Evolutionary conservation across 2,888 invertebrate genomes (phyloP), one percentile per base, ranked within the genome.

Genomic region (Eristalis pertinax): DNA sequence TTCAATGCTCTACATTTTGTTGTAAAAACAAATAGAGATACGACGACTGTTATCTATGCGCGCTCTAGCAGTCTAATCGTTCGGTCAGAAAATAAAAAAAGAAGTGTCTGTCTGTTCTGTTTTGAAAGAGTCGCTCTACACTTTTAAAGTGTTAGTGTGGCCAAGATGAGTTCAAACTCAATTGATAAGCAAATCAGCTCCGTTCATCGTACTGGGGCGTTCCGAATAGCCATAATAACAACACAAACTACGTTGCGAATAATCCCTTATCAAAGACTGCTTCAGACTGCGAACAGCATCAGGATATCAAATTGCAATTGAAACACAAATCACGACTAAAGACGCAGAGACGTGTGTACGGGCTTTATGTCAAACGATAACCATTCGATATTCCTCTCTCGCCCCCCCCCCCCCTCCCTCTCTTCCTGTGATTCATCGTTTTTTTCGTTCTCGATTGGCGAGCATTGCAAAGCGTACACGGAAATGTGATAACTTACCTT

Each of bases 401-500:
- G 13, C n/a, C n/a, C n/a, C n/a, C n/a, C n/a, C n/a, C n/a, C n/a
- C n/a, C n/a, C n/a, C n/a, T n/a, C n/a, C n/a, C n/a, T n/a, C n/a
- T n/a, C n/a, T n/a, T n/a, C n/a, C 4, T 19, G 29, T 68, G 68
- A 56, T 29, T 68, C 50, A 50, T 50, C 1, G n/a, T 50, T 7
- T 19, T 1, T 1, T 50, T 1, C 2, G 4, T 8, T 50, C 50
- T 50, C 7, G 8, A 50, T 50, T 50, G n/a, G 50, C 50, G 38
- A 38, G 38, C 38, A 38, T 38, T 38, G 38, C 38, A 19, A 22
- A 8, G 50, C 19, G 50, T 50, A 50, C n/a, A 19, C 19, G 19
- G 50, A 50, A 50, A 50, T 50, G 50, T 19, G 50, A 60, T 26
- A 4, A 90, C 91, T 92, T 94, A 97, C 97, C 95, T 96, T 97